phyloP scores from a whole-genome alignment of 2,113 vertebrate genomes.

The Cairina moschata region DNA sequence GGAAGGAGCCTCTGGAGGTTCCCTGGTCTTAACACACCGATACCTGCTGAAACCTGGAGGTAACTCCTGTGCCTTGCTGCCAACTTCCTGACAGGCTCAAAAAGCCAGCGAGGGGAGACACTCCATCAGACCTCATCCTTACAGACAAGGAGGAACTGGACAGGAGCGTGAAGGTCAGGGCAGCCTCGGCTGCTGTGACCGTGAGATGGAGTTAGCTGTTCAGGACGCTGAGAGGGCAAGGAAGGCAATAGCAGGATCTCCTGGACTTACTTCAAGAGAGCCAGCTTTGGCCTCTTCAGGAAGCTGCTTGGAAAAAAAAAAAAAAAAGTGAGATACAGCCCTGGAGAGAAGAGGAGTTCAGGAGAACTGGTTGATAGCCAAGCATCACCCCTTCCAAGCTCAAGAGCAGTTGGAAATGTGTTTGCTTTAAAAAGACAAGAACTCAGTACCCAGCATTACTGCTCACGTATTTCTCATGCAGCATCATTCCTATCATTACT shows the following conservation, averaged over 20 bases:
- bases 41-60: neutral
- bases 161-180: neutral
- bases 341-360: neutral
- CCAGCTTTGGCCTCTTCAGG: neutral
- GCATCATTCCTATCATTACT: neutral
- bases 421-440: neutral
- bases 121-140: neutral
- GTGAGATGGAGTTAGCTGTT: neutral
- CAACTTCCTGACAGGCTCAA: neutral
- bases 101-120: neutral
- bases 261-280: neutral
- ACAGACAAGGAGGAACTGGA: neutral
- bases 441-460: neutral
- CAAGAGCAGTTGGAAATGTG: neutral
- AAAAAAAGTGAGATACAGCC: neutral
- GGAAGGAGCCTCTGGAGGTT: neutral
- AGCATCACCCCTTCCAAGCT: neutral
- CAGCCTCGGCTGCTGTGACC: neutral
- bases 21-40: neutral
- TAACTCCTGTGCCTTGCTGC: neutral
- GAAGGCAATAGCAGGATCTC: neutral
- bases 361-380: neutral
- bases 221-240: neutral
- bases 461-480: neutral
- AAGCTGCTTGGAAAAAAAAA: neutral